Evolutionary conservation across 2,113 vertebrate species (phyloP).

Genomic region (Mesembrinibis cayennensis): DNA sequence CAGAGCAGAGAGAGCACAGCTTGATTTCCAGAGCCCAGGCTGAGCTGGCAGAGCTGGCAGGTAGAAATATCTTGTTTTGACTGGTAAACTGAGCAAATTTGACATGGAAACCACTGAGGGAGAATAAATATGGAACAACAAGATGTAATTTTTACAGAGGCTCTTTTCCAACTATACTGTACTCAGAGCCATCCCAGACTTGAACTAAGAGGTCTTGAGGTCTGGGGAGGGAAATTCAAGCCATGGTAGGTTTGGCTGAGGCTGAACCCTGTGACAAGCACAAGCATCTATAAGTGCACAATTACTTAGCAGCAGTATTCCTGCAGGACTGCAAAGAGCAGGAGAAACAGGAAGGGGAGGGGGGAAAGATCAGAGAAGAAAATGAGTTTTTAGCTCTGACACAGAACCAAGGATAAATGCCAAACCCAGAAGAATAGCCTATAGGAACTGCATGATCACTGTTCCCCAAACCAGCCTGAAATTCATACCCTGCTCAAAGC

Average conservation of each 20-base stretch:
- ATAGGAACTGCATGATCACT: background rate
- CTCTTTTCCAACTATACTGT: background rate
- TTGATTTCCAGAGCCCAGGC: slow-evolving; percentile 63
- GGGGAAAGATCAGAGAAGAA: background rate
- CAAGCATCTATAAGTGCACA: background rate
- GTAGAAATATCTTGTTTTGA: slow-evolving; percentile 68
- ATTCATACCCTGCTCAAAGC: background rate
- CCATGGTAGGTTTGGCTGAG: background rate
- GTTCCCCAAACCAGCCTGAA: background rate
- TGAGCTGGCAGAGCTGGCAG: slow-evolving; percentile 63
- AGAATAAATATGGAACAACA: slow-evolving; percentile 67
- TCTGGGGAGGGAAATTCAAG: slow-evolving; percentile 29
- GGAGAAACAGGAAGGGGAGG: background rate
- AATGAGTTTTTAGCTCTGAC: background rate
- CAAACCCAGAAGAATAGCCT: background rate
- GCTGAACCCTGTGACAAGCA: background rate
- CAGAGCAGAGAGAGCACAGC: slow-evolving; percentile 64
- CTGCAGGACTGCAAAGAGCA: background rate
- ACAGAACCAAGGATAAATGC: background rate
- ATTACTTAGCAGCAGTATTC: background rate
- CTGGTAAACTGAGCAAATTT: slow-evolving; percentile 69
- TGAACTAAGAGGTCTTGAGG: slow-evolving; percentile 40
- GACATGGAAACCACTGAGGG: slow-evolving; percentile 59
- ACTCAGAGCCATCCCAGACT: background rate
- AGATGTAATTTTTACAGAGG: slow-evolving; percentile 51